Conservation (phyloP, 2,797 vertebrate species). For the Arremon aurantiirostris region DNA sequence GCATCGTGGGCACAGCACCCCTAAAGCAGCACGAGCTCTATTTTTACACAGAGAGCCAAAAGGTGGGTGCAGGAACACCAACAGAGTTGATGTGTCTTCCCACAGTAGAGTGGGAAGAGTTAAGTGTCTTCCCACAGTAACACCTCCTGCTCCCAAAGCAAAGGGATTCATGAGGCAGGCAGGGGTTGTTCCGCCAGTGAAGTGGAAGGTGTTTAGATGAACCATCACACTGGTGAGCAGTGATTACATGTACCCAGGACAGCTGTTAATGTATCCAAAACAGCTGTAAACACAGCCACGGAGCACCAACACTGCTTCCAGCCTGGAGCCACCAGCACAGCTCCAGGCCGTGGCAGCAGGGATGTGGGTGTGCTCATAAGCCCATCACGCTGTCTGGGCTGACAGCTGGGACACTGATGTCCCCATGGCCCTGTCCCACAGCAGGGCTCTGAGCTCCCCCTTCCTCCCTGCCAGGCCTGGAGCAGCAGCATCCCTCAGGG, state of each 20-base stretch:
- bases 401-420: not conserved
- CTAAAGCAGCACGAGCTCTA: not conserved
- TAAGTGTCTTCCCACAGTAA: not conserved
- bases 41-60: not conserved
- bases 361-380: not conserved
- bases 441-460: not conserved
- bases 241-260: not conserved
- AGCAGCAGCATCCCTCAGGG: not conserved
- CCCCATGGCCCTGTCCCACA: rapidly evolving
- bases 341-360: rapidly evolving
- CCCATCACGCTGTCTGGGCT: not conserved
- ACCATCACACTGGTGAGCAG: not conserved
- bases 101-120: not conserved
- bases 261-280: not conserved
- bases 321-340: not conserved
- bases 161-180: not conserved
- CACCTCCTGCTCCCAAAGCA: not conserved
- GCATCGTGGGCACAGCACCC: not conserved
- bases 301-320: not conserved
- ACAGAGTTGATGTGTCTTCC: not conserved
- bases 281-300: not conserved
- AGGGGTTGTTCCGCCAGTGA: not conserved
- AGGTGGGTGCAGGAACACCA: not conserved
- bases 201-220: constrained; percentile 12
- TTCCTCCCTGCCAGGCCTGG: not conserved